Evolutionary conservation across 2,113 vertebrate species (phyloP), one percentile per base, ranked within the genome.

Genomic region (Saguinus imperator): DNA sequence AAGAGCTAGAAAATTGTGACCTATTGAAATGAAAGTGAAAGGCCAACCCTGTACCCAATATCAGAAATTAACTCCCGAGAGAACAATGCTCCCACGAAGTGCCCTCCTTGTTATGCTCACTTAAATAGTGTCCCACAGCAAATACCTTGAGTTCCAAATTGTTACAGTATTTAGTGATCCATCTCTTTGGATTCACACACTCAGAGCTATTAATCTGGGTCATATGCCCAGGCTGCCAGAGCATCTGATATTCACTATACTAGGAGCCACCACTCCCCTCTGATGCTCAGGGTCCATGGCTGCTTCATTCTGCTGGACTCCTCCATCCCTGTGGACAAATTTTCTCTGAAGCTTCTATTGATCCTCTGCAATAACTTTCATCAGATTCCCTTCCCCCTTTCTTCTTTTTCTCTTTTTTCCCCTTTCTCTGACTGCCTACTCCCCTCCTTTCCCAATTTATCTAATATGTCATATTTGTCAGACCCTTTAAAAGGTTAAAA

Each of bases 101-200:
- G 0, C 20, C 64, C 4, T 87, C 32, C 84, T 81, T 76, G 70
- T 85, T 87, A 43, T 84, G n/a, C 58, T 92, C 50, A 50, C 68
- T 93, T 92, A 48, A 87, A 29, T 32, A 85, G 8, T 37, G 82
- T 55, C 27, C 27, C 83, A 82, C 25, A 89, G 55, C 37, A 91
- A 82, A 79, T 73, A 80, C 40, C 10, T 77, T 96, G 50, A 58
- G 52, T 64, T 93, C 55, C 14, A 21, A 91, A 75, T 37, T 82
- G 20, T 91, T 77, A 55, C 64, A 85, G 58, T 89, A 93, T 79
- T 72, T 91, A 94, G 73, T 64, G 52, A 94, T 37, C 43, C 25
- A 43, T 64, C 43, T 87, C 77, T 85, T 96, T 93, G 87, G 86
- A 93, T 87, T 93, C 55, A 94, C 32, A 90, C 23, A 85, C 16